Conservation (phyloP, 2,113 vertebrate species). For the Rhegmatorhina hoffmannsi region DNA sequence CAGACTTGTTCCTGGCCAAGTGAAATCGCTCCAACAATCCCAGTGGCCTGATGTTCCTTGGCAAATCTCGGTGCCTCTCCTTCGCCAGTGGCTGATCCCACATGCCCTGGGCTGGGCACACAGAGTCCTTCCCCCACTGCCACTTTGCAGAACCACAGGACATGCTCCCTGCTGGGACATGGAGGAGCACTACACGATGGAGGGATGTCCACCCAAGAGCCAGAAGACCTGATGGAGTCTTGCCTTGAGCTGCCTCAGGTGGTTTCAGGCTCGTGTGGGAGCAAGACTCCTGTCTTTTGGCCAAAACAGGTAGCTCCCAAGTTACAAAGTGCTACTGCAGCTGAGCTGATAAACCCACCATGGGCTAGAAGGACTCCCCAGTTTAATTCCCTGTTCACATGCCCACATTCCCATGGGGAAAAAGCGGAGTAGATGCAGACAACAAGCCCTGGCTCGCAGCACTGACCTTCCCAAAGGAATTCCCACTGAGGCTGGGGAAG, state of each 20-base stretch:
- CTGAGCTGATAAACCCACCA: neutral
- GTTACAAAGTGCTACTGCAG: neutral
- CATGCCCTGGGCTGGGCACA: rapidly evolving
- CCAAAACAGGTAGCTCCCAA: neutral
- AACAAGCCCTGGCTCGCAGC: neutral
- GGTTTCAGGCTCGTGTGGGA: neutral
- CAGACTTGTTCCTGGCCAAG: neutral
- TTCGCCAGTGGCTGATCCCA: rapidly evolving
- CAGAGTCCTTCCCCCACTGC: too few relatives aligned
- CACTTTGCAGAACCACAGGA: neutral
- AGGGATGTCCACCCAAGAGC: neutral
- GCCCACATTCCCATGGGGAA: neutral
- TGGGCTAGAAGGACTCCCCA: neutral
- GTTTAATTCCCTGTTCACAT: rapidly evolving
- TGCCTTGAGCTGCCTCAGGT: neutral
- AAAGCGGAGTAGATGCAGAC: neutral
- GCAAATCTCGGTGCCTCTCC: neutral
- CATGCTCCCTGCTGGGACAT: rapidly evolving
- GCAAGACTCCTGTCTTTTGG: neutral
- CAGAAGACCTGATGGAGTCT: neutral
- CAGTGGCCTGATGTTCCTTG: neutral
- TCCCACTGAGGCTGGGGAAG: neutral
- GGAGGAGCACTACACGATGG: rapidly evolving
- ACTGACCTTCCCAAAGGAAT: neutral
- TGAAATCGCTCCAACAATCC: neutral